Percentiles rank a stretch among this genome's conserved stretches.
Evolutionary conservation across 2,888 invertebrate species (phyloP).

Genomic region (Baronia brevicornis): DNA sequence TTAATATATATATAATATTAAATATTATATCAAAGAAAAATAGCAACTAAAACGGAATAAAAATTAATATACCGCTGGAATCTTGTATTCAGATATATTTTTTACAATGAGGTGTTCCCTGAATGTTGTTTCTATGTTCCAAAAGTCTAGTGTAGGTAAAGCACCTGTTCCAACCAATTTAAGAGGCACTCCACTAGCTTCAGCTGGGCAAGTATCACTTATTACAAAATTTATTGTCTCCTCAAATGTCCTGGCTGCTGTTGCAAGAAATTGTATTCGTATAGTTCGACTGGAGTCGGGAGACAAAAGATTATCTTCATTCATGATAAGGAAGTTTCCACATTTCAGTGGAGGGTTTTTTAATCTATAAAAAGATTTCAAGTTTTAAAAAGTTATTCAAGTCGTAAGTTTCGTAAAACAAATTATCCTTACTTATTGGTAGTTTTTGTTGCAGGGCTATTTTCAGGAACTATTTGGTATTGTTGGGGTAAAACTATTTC

Average conservation of each 20-base stretch:
- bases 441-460: constrained; percentile 21
- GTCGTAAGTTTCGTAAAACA: too few species aligned
- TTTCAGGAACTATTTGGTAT: constrained; percentile 35
- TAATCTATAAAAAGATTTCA: constrained; percentile 34
- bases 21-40: neutral
- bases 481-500: constrained; percentile 49
- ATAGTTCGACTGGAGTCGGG: constrained; percentile 60
- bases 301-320: constrained; percentile 60
- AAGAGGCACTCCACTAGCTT: constrained; percentile 62
- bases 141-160: constrained; percentile 74
- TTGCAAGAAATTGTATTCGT: constrained; percentile 55
- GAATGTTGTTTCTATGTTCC: constrained; percentile 75
- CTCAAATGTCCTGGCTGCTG: constrained; percentile 45
- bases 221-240: constrained; percentile 62
- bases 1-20: constrained; percentile 1
- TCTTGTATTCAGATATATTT: constrained; percentile 63
- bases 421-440: too few species aligned
- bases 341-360: constrained; percentile 56
- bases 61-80: constrained; percentile 47
- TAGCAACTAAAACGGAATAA: neutral
- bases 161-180: constrained; percentile 69
- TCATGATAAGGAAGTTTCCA: constrained; percentile 60
- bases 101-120: constrained; percentile 76
- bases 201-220: constrained; percentile 67
- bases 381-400: constrained; percentile 17